Evolutionary conservation across 2,888 invertebrate genomes (phyloP).

Genomic region (Theristus sp.): DNA sequence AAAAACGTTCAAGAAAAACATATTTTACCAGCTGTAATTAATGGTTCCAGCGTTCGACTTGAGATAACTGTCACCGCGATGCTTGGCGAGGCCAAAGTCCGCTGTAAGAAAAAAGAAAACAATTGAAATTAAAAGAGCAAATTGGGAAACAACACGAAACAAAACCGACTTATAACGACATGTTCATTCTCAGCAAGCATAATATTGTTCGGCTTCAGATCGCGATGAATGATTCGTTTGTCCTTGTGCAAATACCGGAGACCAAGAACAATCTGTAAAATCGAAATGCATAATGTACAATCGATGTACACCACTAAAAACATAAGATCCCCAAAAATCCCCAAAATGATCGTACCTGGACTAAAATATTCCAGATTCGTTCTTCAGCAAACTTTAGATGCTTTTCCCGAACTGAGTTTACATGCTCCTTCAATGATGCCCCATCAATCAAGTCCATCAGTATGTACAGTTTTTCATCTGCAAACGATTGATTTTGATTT

Average conservation of each 20-base stretch:
- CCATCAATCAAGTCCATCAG: constrained; percentile 38
- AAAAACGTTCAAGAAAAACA: too few relatives aligned
- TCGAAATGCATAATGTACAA: constrained; percentile 29
- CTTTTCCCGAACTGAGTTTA: constrained; percentile 34
- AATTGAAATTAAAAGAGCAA: background rate
- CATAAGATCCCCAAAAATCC: constrained; percentile 13
- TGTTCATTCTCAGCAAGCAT: constrained; percentile 16
- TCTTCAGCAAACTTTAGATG: constrained; percentile 29
- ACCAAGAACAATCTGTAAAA: constrained; percentile 31
- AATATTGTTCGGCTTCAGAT: constrained; percentile 18
- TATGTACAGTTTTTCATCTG: constrained; percentile 32
- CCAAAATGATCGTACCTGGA: constrained; percentile 25
- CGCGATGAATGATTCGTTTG: constrained; percentile 29
- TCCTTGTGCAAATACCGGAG: constrained; percentile 36
- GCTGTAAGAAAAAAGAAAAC: constrained; percentile 25
- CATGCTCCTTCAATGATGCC: constrained; percentile 33
- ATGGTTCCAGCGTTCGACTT: constrained; percentile 35
- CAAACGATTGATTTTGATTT: background rate
- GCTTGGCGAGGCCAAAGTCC: constrained; percentile 37
- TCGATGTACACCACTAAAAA: constrained; percentile 33
- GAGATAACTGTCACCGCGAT: constrained; percentile 33
- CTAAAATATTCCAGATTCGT: constrained; percentile 33
- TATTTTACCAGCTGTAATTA: constrained; percentile 32
- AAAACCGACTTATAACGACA: constrained; percentile 11
- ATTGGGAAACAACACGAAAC: too few relatives aligned